phyloP scores from a whole-genome alignment of 2,113 vertebrate species.

The Tetrax tetrax region DNA sequence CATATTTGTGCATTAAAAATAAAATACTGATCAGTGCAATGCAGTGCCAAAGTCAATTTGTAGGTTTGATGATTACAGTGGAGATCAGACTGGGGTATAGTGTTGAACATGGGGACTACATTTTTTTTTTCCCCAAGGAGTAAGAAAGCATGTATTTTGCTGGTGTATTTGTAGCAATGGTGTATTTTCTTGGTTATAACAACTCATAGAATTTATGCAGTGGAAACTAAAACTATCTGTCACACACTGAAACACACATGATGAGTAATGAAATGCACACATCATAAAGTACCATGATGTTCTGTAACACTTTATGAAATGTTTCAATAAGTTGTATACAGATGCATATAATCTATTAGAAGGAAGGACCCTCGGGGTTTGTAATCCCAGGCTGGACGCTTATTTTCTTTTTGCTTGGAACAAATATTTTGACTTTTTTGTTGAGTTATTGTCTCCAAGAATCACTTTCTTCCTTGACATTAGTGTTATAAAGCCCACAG shows the following conservation, averaged over 20 bases:
- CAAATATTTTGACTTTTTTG: neutral
- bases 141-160: neutral
- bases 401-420: neutral
- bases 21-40: neutral
- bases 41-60: neutral
- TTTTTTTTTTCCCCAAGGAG: too few relatives aligned
- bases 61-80: neutral
- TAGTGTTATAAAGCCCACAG: neutral
- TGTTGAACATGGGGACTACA: neutral
- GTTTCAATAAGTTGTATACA: neutral
- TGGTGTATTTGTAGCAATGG: too few relatives aligned
- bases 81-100: neutral
- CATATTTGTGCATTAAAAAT: neutral
- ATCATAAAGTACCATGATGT: neutral
- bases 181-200: neutral
- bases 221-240: neutral
- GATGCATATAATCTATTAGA: neutral
- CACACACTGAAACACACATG: neutral
- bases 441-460: neutral
- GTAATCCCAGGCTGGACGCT: neutral
- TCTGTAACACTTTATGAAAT: neutral
- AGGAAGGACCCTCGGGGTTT: neutral
- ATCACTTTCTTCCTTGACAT: neutral
- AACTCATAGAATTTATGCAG: neutral
- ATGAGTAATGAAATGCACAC: neutral